Conservation (phyloP, 2,797 vertebrate species). For the Babyrousa celebensis region DNA sequence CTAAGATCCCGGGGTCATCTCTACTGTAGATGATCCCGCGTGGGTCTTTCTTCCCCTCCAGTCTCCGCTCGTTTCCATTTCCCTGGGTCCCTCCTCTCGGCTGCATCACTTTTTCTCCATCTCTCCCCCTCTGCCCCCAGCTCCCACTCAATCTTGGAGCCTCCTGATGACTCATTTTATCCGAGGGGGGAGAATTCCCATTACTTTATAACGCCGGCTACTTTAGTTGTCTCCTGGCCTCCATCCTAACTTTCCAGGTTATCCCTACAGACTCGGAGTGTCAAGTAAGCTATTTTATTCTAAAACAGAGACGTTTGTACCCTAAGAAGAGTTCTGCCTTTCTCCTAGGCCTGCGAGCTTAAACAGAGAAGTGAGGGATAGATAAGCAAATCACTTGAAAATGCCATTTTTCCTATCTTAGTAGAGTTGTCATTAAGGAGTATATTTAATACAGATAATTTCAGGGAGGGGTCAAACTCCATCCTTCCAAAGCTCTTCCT, state of each 20-base stretch:
- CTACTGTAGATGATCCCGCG: neutral
- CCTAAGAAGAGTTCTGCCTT: neutral
- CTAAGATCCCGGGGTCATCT: slow-evolving; percentile 21
- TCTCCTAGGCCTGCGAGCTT: neutral
- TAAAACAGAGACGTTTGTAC: neutral
- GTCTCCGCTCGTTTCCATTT: neutral
- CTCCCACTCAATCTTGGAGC: neutral
- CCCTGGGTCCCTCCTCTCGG: neutral
- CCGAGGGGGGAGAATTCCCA: neutral
- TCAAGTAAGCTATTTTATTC: neutral
- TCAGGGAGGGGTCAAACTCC: neutral
- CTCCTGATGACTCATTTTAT: neutral
- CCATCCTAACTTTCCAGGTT: neutral
- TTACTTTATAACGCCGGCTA: slow-evolving; percentile 1
- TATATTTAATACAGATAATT: slow-evolving; percentile 22
- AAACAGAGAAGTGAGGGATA: slow-evolving; percentile 12
- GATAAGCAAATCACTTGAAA: neutral
- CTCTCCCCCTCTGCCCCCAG: neutral
- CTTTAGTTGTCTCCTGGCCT: neutral
- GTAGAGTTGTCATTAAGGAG: neutral
- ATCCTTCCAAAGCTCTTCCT: slow-evolving; percentile 54
- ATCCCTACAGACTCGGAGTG: neutral
- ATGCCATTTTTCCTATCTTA: neutral
- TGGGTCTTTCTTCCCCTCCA: neutral
- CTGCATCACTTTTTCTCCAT: neutral